Base-by-base conservation (phyloP, 2,888 invertebrate genomes). In the Agapostemon virescens region DNA sequence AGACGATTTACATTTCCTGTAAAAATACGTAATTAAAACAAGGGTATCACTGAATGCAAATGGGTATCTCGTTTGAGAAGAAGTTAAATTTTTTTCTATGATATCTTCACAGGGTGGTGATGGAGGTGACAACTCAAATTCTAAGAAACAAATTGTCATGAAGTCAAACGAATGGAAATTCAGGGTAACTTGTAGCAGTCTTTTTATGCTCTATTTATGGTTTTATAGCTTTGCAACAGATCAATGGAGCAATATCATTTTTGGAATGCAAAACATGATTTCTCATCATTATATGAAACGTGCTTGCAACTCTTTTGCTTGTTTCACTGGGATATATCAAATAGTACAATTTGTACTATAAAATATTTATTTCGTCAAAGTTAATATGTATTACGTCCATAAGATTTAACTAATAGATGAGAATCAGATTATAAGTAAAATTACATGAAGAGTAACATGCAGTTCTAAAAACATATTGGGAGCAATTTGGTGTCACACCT, bases 121-220 rank as follows among this genome's bases (percentile, higher is more conserved):
- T 89, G 93, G 92, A 89, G 93, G 92, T 89, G 94, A 93, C 91
- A 93, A 93, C 92, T 93, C 93, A 91, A 93, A 93, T 90, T 91
- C 92, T 91, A 93, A 93, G 93, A 94, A 93, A 90, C 91, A 88
- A 84, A 89, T 90, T 91, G 89, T 92, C 92, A 94, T 94, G 94
- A 94, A 94, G 93, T 94, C 94, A 90, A 94, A 94, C 93, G 95
- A 95, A 92, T 95, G 95, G 95, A 95, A 95, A 94, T 95, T 95
- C 94, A 94, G 95, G 95, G 95, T 95, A 95, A 94, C 93, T 93
- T 92, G 91, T 90, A 88, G 90, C 85, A 89, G 88, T 88, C 85
- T 84, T 86, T 89, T 88, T 86, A 84, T 85, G 81, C 81, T 86
- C 79, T 86, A 85, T 85, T 84, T 85, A 77, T 49, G 82, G 58